Conservation (phyloP, 1,140 invertebrate genomes). For the Bombyx mandarina region DNA sequence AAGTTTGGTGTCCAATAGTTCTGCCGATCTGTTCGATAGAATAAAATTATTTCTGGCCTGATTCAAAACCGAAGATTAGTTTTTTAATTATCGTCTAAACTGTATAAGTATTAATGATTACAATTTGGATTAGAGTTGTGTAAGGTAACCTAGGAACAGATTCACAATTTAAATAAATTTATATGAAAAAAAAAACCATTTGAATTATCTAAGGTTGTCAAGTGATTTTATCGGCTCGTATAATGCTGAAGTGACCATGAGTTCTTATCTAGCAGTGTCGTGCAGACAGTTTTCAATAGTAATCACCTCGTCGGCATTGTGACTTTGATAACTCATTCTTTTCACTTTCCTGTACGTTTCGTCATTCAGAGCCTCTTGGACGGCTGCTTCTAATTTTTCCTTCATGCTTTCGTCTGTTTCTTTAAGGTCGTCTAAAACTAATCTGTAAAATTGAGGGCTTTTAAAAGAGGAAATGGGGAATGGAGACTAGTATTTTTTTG, state of each 20-base stretch:
- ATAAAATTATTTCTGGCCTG: not conserved
- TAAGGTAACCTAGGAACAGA: not conserved
- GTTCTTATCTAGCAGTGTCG: too few relatives aligned
- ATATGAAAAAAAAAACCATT: too few relatives aligned
- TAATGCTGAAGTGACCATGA: too few relatives aligned
- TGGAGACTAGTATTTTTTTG: too few relatives aligned
- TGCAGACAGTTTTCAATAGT: too few relatives aligned
- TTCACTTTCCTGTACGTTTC: constrained; percentile 79
- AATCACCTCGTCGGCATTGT: constrained; percentile 75
- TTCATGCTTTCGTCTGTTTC: constrained; percentile 41
- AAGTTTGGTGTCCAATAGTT: constrained; percentile 47
- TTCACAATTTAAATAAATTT: not conserved
- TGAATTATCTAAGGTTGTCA: too few relatives aligned
- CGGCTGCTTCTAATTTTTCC: constrained; percentile 72
- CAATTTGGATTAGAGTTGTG: too few relatives aligned
- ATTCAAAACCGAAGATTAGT: too few relatives aligned
- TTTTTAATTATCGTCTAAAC: too few relatives aligned
- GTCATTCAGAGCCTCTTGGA: constrained; percentile 78
- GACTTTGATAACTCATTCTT: constrained; percentile 78
- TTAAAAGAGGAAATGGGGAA: not conserved
- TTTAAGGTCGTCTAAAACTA: constrained; percentile 67
- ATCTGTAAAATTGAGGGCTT: constrained; percentile 28
- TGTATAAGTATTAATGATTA: too few relatives aligned
- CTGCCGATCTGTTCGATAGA: constrained; percentile 32
- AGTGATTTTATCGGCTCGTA: too few relatives aligned